Base-by-base conservation (phyloP, 2,888 invertebrate species). In the Sphecodes monilicornis region DNA sequence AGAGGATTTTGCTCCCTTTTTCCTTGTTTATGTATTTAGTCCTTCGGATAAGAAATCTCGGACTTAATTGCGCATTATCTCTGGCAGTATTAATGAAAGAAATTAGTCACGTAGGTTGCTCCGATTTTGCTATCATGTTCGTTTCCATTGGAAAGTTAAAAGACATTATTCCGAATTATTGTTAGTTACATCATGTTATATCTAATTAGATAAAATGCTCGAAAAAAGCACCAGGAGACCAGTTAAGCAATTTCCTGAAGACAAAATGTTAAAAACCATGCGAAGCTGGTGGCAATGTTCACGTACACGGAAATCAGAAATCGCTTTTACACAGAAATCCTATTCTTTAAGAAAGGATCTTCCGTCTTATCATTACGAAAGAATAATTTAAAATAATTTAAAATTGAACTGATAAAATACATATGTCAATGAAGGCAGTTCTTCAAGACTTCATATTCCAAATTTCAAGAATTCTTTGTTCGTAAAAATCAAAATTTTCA, bases 251-350 rank as follows among this genome's bases (percentile, higher is more conserved):
- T 68, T 36, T 39, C 68, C 68, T 5, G 68, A n/a, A n/a, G 68
- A n/a, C 13, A 39, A 39, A 68, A 36, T 39, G n/a, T 68, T 39
- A 68, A 68, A 68, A 39, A 39, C 68, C 39, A 68, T 68, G n/a
- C 68, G 36, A 39, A 39, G 36, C 39, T n/a, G 13, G 13, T n/a
- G 68, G 39, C 22, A n/a, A 39, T n/a, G 39, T 68, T 68, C 68
- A n/a, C 39, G 68, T 39, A 13, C 68, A 68, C 68, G 39, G 22
- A n/a, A 68, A n/a, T 39, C 39, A n/a, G 68, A 39, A 68, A 68
- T 39, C 32, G 32, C 6, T 29, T 60, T 29, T 64, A 36, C 2
- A 64, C 32, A 36, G 10, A 18, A 0, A 22, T 6, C 18, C 29
- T 32, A 6, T 18, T 64, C 1, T 64, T 64, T n/a, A 66, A 60